phyloP scores from a whole-genome alignment of 2,888 invertebrate genomes.

The Sussaba pulchella region DNA sequence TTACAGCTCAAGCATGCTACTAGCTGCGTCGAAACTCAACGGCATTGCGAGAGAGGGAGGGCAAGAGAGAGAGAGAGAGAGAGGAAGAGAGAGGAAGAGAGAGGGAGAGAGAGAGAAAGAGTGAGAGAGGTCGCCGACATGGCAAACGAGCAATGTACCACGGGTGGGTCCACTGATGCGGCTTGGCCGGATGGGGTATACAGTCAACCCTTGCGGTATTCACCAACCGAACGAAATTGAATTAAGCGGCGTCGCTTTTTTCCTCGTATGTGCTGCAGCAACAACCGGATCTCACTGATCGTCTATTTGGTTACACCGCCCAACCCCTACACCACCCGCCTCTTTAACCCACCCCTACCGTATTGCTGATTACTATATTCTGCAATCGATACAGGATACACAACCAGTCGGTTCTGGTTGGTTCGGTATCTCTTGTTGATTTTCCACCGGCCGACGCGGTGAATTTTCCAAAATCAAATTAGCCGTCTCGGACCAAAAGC shows the following conservation, averaged over 20 bases:
- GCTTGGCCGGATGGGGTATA: neutral
- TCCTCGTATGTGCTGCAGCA: slow-evolving; percentile 25
- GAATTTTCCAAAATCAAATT: neutral
- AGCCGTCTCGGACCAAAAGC: neutral
- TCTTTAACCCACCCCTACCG: too few species aligned
- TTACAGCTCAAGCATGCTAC: neutral
- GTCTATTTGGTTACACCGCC: neutral
- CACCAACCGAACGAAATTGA: slow-evolving; percentile 58
- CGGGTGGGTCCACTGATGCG: slow-evolving; percentile 19
- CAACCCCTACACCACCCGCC: too few species aligned
- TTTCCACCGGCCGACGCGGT: neutral
- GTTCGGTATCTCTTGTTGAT: neutral
- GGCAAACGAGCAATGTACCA: slow-evolving; percentile 9
- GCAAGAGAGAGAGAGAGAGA: neutral
- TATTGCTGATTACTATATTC: neutral
- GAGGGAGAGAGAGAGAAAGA: neutral
- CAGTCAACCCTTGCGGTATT: slow-evolving; percentile 54
- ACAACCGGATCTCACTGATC: neutral
- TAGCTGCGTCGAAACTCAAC: slow-evolving; percentile 11
- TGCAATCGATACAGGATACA: neutral
- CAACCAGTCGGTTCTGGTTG: neutral
- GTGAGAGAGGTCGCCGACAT: slow-evolving; percentile 16
- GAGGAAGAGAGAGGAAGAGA: neutral
- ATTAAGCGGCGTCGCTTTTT: slow-evolving; percentile 56
- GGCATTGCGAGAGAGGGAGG: neutral